phyloP scores from a whole-genome alignment of 1,140 invertebrate genomes.

The Gryon sp. region DNA sequence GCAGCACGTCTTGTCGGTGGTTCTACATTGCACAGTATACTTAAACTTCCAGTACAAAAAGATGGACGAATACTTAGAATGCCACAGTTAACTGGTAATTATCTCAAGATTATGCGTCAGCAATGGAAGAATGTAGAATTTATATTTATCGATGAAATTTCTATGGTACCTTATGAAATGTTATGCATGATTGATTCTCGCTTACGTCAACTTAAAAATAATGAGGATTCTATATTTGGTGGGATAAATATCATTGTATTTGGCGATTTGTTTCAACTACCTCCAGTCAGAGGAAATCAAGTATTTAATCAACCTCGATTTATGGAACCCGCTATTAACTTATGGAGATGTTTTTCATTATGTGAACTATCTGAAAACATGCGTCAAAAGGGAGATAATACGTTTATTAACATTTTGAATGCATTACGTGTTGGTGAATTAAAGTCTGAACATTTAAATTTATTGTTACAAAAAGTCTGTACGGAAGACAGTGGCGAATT shows the following conservation, averaged over 20 bases:
- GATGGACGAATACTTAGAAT: constrained; percentile 66
- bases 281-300: constrained; percentile 58
- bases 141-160: constrained; percentile 76
- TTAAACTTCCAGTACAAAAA: constrained; percentile 72
- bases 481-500: constrained; percentile 9
- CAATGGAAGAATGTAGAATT: constrained; percentile 72
- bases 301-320: constrained; percentile 69
- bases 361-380: constrained; percentile 72
- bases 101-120: constrained; percentile 67
- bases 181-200: constrained; percentile 73
- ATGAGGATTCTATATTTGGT: constrained; percentile 49
- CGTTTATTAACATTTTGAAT: constrained; percentile 64
- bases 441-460: constrained; percentile 6
- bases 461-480: constrained; percentile 19
- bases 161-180: constrained; percentile 72
- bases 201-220: constrained; percentile 67
- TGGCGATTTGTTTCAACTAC: constrained; percentile 72
- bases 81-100: constrained; percentile 69
- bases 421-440: constrained; percentile 19
- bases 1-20: constrained; percentile 67
- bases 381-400: constrained; percentile 62
- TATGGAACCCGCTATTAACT: constrained; percentile 66
- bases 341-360: constrained; percentile 70
- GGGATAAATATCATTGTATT: constrained; percentile 70
- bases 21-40: constrained; percentile 61